Evolutionary conservation across 2,113 vertebrate species (phyloP).

Genomic region (Macrotus californicus): DNA sequence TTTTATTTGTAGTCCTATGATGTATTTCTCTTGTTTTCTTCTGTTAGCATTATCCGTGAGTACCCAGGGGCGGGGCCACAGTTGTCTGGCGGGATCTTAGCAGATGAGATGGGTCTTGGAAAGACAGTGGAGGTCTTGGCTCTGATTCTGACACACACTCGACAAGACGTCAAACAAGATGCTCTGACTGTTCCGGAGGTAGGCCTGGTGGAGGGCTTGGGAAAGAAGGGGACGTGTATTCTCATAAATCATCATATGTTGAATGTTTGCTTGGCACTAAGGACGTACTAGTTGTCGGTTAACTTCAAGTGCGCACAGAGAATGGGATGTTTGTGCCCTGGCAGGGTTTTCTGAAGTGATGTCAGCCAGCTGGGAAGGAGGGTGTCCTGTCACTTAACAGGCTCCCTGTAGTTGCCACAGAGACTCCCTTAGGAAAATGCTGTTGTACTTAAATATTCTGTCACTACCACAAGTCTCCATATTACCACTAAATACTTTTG

Average conservation of each 20-base stretch:
- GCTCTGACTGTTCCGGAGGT: slow-evolving; percentile 90
- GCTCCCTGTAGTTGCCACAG: neutral
- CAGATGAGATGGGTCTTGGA: slow-evolving; percentile 98
- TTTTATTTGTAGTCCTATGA: neutral
- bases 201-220: slow-evolving; percentile 36
- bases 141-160: slow-evolving; percentile 91
- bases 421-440: neutral
- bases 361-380: neutral
- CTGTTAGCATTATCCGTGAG: slow-evolving; percentile 89
- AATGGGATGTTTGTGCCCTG: neutral
- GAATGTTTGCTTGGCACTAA: slow-evolving; percentile 12
- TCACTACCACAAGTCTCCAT: neutral
- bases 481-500: slow-evolving; percentile 9
- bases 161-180: slow-evolving; percentile 86
- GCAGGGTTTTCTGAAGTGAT: neutral
- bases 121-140: slow-evolving; percentile 98
- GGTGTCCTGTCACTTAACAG: neutral
- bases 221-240: neutral
- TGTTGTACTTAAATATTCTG: neutral
- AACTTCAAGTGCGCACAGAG: neutral
- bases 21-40: slow-evolving; percentile 15
- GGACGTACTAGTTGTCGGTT: neutral
- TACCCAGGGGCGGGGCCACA: slow-evolving; percentile 88
- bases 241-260: neutral
- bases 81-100: slow-evolving; percentile 96